Evolutionary conservation across 2,113 vertebrate species (phyloP), one percentile per base, ranked within the genome.

Genomic region (Oceanites oceanicus): DNA sequence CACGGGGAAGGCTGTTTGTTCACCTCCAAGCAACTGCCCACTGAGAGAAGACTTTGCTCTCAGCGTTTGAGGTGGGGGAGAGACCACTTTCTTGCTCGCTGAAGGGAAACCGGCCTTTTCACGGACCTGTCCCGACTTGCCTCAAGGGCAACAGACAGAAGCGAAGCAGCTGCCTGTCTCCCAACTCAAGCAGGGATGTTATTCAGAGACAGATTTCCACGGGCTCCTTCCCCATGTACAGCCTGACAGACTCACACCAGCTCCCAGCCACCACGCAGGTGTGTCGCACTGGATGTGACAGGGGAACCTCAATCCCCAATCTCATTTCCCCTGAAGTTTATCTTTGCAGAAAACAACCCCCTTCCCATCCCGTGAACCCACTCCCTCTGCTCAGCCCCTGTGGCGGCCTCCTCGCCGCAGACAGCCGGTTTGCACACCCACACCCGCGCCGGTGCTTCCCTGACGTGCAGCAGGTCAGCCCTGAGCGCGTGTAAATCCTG

Each of bases 251-350:
- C 8, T 7, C 36, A 36, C 18, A 4, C 16, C 72, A 55, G 59
- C 30, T 40, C 50, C n/a, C 20, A 21, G 52, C 56, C 55, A 8
- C 29, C 44, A 2, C 3, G 2, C 2, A 0, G 11, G 7, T 49
- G 9, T 7, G 0, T 0, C 4, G 27, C 25, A 0, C 55, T 19
- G 30, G 10, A 11, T 7, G 29, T 3, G 8, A 49, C 20, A 23
- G 20, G 26, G 17, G 58, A 67, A 53, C n/a, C 30, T 45, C 32
- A 10, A 44, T 3, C 6, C 42, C 30, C 74, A 11, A 1, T 9
- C 45, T 56, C 65, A 8, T 4, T 44, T 53, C 8, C 13, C 44
- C 30, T 10, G 5, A n/a, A 29, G 23, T 32, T 79, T 19, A n/a
- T 21, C 55, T 76, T 18, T 38, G 25, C n/a, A 50, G 56, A 10